A percentile compares a stretch with the other conserved stretches of the same genome.
Conservation (phyloP, 2,888 invertebrate species). For the Lepidonotus clava region DNA sequence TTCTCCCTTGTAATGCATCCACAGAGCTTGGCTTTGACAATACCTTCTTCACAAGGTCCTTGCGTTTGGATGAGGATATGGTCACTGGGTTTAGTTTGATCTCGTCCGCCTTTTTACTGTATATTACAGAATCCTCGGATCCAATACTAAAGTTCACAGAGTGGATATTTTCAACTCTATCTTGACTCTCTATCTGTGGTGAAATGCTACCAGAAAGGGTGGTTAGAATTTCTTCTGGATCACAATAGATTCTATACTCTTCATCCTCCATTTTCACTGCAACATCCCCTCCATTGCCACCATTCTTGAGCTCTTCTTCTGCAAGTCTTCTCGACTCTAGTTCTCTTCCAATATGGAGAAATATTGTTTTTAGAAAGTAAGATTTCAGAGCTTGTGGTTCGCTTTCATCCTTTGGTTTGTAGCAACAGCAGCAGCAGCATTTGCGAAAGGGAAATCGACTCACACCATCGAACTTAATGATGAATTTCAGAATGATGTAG, state of each 20-base stretch:
- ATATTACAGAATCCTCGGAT: too few relatives aligned
- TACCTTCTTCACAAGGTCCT: too few relatives aligned
- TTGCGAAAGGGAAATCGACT: conserved; percentile 1
- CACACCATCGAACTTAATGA: neutral
- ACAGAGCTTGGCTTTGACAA: too few relatives aligned
- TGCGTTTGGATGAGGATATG: too few relatives aligned
- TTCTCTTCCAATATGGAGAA: neutral
- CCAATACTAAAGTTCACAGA: too few relatives aligned
- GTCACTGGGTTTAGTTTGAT: too few relatives aligned
- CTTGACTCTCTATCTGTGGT: neutral
- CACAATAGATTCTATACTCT: neutral
- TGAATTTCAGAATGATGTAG: conserved; percentile 36
- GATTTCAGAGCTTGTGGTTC: neutral
- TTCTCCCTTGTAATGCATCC: too few relatives aligned
- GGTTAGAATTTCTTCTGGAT: neutral
- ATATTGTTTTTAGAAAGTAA: conserved; percentile 16
- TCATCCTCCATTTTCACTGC: neutral
- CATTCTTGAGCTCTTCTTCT: neutral
- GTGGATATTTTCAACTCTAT: too few relatives aligned
- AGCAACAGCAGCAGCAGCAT: neutral
- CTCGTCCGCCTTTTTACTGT: too few relatives aligned
- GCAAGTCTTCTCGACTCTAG: neutral
- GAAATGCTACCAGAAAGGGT: neutral
- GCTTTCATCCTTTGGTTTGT: neutral
- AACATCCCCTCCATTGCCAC: neutral